phyloP scores from a whole-genome alignment of 1,140 invertebrate genomes.

The Nylanderia fulva region DNA sequence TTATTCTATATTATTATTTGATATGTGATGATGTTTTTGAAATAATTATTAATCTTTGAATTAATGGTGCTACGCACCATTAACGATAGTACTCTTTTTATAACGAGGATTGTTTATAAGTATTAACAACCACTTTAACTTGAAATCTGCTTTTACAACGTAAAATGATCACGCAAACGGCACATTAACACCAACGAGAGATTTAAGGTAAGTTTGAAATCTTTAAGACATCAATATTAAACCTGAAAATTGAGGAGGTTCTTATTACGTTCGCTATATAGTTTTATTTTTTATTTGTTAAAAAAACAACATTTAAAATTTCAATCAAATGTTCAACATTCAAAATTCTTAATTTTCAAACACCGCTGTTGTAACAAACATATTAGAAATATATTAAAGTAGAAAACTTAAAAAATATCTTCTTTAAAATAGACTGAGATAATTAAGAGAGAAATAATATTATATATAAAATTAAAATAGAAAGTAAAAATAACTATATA shows the following conservation, averaged over 20 bases:
- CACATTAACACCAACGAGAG: constrained; percentile 36
- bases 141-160: constrained; percentile 7
- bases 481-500: neutral
- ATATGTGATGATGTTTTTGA: neutral
- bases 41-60: constrained; percentile 26
- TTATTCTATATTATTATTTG: neutral
- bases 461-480: constrained; percentile 32
- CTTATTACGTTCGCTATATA: constrained; percentile 36
- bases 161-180: constrained; percentile 19
- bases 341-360: constrained; percentile 3
- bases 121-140: constrained; percentile 28
- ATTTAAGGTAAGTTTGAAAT: constrained; percentile 34
- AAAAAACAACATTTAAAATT: constrained; percentile 11
- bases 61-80: neutral
- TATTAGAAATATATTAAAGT: no score
- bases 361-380: neutral
- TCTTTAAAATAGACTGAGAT: neutral
- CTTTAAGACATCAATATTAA: constrained; percentile 39
- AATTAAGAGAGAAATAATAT: neutral
- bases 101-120: neutral
- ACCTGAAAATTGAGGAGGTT: constrained; percentile 2
- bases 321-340: neutral
- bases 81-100: neutral
- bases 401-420: neutral
- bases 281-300: constrained; percentile 19